Conservation (phyloP, 2,888 invertebrate species). For the Eupithecia subfuscata region DNA sequence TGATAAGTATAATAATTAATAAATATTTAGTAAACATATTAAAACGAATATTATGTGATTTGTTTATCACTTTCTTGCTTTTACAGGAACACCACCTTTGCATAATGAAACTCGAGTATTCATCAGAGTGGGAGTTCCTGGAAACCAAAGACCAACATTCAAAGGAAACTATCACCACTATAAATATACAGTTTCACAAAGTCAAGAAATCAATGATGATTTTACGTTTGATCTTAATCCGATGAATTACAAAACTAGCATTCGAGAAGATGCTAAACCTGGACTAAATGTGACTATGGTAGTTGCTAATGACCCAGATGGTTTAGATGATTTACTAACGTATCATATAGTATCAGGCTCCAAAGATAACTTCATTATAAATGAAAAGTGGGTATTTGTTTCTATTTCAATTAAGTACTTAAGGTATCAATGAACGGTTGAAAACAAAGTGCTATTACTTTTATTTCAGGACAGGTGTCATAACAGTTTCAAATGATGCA, state of each 20-base stretch:
- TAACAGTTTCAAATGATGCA: constrained; percentile 89
- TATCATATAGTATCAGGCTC: constrained; percentile 90
- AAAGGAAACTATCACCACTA: constrained; percentile 88
- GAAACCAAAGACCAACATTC: constrained; percentile 92
- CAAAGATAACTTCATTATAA: constrained; percentile 90
- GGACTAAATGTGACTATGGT: constrained; percentile 89
- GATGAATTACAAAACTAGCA: constrained; percentile 88
- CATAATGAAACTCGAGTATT: constrained; percentile 86
- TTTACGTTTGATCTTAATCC: constrained; percentile 85
- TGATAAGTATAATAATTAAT: no score
- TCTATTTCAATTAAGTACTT: neutral
- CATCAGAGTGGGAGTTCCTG: constrained; percentile 91
- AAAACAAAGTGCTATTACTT: neutral
- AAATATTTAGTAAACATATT: neutral
- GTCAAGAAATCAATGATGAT: constrained; percentile 66
- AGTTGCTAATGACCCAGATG: constrained; percentile 91
- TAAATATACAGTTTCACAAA: constrained; percentile 69
- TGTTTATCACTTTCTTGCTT: neutral
- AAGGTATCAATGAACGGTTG: neutral
- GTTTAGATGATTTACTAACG: constrained; percentile 86
- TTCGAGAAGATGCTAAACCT: constrained; percentile 87
- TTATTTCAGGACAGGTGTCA: constrained; percentile 84
- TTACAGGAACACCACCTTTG: constrained; percentile 85
- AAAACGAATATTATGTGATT: neutral
- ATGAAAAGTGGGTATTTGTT: constrained; percentile 84